Evolutionary conservation across 2,113 vertebrate species (phyloP).

Genomic region (Perccottus glenii): DNA sequence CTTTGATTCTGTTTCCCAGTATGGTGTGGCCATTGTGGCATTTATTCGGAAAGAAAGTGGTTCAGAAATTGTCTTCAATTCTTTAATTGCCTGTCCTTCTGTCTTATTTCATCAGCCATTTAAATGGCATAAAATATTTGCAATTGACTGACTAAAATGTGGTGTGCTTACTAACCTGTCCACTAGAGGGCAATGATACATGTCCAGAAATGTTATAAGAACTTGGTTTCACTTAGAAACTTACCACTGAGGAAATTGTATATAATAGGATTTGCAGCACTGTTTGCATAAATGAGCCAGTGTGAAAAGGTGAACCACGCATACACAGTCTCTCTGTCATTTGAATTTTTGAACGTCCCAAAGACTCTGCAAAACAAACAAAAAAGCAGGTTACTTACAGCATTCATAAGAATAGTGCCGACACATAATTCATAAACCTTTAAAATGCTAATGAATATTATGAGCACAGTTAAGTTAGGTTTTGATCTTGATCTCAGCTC

Average conservation of each 20-base stretch:
- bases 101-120: background rate
- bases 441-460: background rate
- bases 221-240: conserved; percentile 49
- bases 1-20: no score
- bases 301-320: conserved; percentile 98
- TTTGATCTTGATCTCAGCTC: background rate
- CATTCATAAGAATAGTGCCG: background rate
- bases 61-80: background rate
- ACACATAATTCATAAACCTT: background rate
- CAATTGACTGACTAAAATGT: background rate
- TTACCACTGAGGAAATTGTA: conserved; percentile 98
- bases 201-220: background rate
- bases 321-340: conserved; percentile 92
- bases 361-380: conserved; percentile 84
- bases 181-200: conserved; percentile 60
- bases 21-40: background rate
- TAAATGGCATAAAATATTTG: no score
- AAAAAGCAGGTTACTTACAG: background rate
- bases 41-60: background rate
- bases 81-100: background rate
- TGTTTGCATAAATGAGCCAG: conserved; percentile 98
- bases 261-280: conserved; percentile 97
- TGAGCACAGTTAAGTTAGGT: background rate
- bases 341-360: conserved; percentile 89
- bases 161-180: conserved; percentile 4